phyloP scores from a whole-genome alignment of 2,797 vertebrate species.

The Todus mexicanus region DNA sequence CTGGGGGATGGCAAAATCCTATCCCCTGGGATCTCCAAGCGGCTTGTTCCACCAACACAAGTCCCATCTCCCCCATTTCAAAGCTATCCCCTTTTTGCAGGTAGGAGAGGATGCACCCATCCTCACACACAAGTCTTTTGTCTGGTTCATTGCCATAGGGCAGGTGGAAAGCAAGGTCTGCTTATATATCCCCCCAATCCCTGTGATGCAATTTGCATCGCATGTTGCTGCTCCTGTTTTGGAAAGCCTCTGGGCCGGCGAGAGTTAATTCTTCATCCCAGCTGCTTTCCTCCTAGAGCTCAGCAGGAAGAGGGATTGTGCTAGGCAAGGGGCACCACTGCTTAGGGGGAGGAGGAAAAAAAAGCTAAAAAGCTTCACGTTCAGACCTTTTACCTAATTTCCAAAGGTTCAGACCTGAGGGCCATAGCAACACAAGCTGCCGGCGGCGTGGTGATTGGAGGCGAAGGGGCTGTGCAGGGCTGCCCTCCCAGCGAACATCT shows the following conservation, averaged over 20 bases:
- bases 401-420: constrained; percentile 37
- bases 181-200: not conserved
- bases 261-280: constrained; percentile 51
- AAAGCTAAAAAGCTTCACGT: not conserved
- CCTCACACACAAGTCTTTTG: rapidly evolving
- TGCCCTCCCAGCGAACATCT: not conserved
- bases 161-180: not conserved
- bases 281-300: not conserved
- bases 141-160: rapidly evolving
- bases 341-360: not conserved
- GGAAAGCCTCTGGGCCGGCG: not conserved
- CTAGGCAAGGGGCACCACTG: constrained; percentile 33
- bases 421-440: not conserved
- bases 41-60: not conserved
- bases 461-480: not conserved
- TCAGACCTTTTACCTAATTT: constrained; percentile 60
- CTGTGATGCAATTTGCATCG: rapidly evolving
- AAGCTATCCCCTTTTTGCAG: not conserved
- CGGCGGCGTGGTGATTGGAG: not conserved
- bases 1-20: not conserved
- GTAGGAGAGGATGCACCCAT: not conserved
- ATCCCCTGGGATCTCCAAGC: not conserved
- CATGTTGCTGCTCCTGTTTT: not conserved
- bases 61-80: not conserved
- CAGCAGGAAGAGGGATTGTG: constrained; percentile 27